phyloP scores from a whole-genome alignment of 1,140 invertebrate species.

The Colletes gigas region DNA sequence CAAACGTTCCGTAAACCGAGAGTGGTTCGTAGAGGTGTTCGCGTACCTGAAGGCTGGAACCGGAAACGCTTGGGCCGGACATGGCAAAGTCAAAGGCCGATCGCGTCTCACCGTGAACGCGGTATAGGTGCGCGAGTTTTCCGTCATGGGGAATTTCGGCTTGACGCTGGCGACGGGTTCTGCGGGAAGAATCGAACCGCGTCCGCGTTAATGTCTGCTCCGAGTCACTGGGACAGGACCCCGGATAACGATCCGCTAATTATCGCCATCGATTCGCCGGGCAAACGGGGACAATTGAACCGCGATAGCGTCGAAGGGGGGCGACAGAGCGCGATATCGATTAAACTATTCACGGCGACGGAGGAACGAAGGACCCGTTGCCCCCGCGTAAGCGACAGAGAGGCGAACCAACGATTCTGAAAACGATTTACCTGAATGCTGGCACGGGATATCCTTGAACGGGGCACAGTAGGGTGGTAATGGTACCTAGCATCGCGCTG shows the following conservation, averaged over 20 bases:
- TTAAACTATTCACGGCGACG: constrained; percentile 14
- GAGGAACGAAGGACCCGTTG: background rate
- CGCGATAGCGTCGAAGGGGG: background rate
- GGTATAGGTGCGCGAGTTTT: constrained; percentile 81
- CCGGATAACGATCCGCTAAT: background rate
- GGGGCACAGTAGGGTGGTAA: constrained; percentile 82
- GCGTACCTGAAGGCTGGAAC: constrained; percentile 77
- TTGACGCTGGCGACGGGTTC: constrained; percentile 88
- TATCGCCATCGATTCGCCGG: background rate
- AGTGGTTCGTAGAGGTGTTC: background rate
- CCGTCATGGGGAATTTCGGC: constrained; percentile 87
- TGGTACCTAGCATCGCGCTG: constrained; percentile 53
- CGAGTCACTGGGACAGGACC: constrained; percentile 25
- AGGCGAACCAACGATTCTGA: background rate
- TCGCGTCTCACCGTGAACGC: constrained; percentile 74
- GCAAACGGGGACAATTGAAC: too few relatives aligned
- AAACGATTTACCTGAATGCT: constrained; percentile 71
- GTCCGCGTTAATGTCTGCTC: background rate
- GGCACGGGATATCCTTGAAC: constrained; percentile 88
- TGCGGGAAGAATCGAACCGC: constrained; percentile 69
- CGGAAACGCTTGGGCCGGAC: constrained; percentile 85
- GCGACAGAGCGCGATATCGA: constrained; percentile 30
- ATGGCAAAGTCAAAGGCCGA: constrained; percentile 83
- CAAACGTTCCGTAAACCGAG: too few relatives aligned
- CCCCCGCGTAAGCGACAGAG: too few relatives aligned